Conservation (phyloP, 2,797 vertebrate species). For the Girardinus metallicus region DNA sequence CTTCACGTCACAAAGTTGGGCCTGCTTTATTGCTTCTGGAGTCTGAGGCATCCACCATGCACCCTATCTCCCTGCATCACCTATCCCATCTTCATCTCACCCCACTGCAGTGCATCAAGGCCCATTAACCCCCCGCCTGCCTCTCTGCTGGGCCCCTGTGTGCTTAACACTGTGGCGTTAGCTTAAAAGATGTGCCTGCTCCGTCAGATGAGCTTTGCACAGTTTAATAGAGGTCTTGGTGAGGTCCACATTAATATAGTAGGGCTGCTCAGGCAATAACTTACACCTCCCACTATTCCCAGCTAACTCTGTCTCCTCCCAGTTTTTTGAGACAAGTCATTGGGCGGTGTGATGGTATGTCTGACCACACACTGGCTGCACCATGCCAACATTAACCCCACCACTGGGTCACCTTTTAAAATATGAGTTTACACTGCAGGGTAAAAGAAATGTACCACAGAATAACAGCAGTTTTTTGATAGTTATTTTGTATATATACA, state of each 20-base stretch:
- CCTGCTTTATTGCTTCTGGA: conserved; percentile 40
- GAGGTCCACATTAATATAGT: conserved; percentile 81
- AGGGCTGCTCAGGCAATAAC: conserved; percentile 56
- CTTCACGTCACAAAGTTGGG: neutral
- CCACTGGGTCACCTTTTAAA: conserved; percentile 44
- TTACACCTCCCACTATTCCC: conserved; percentile 33
- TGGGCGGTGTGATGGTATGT: conserved; percentile 58
- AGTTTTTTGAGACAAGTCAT: conserved; percentile 52
- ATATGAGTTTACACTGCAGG: conserved; percentile 56
- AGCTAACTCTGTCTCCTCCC: conserved; percentile 18
- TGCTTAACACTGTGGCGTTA: conserved; percentile 79
- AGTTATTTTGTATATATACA: neutral
- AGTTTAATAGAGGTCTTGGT: conserved; percentile 83
- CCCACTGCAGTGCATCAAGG: conserved; percentile 65
- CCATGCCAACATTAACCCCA: conserved; percentile 54
- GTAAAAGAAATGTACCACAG: conserved; percentile 46
- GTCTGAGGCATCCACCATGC: conserved; percentile 44
- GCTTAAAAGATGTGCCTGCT: conserved; percentile 77
- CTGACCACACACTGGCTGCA: conserved; percentile 34
- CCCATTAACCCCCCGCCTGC: conserved; percentile 80
- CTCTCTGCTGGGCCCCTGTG: conserved; percentile 75
- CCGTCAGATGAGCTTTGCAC: conserved; percentile 82
- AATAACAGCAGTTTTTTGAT: conserved; percentile 20
- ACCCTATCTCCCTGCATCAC: conserved; percentile 49
- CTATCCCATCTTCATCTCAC: conserved; percentile 41